These are phyloP conservation scores for Ctenosaura bakeri DNA, from an alignment of 2,797 vertebrate species.

Conservation along the genomic window DNA sequence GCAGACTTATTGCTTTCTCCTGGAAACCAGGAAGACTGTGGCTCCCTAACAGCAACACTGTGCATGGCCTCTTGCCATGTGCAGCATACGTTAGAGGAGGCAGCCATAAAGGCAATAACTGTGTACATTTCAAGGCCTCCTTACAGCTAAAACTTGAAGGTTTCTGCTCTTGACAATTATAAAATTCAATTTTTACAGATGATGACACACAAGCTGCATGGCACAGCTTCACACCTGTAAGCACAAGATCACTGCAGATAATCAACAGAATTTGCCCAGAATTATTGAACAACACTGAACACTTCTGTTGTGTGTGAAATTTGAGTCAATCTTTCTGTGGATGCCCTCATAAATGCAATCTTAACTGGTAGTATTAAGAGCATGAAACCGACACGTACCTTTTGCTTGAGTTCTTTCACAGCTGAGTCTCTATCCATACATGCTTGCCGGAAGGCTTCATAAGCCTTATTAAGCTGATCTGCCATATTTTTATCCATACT, in stretches of 20 bases:
- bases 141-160: background rate
- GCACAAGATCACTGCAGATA: background rate
- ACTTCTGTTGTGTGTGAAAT: constrained; percentile 36
- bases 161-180: no score
- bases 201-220: constrained; percentile 16
- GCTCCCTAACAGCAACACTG: background rate
- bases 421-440: constrained; percentile 94
- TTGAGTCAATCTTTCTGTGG: constrained; percentile 21
- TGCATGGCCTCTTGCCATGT: background rate
- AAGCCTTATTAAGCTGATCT: constrained; percentile 98
- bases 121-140: background rate
- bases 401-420: constrained; percentile 90
- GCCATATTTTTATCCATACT: constrained; percentile 98
- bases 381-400: constrained; percentile 81
- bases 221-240: constrained; percentile 18
- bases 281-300: background rate
- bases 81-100: background rate
- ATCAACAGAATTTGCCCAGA: constrained; percentile 42
- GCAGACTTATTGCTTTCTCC: background rate
- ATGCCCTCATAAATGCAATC: constrained; percentile 15
- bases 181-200: constrained; percentile 36
- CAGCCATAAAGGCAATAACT: background rate
- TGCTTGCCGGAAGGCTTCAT: constrained; percentile 94
- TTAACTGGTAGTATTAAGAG: constrained; percentile 32
- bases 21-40: background rate